A percentile compares a stretch with the other conserved stretches of the same genome.
phyloP scores from a whole-genome alignment of 2,797 vertebrate species.

The Pipistrellus pygmaeus region DNA sequence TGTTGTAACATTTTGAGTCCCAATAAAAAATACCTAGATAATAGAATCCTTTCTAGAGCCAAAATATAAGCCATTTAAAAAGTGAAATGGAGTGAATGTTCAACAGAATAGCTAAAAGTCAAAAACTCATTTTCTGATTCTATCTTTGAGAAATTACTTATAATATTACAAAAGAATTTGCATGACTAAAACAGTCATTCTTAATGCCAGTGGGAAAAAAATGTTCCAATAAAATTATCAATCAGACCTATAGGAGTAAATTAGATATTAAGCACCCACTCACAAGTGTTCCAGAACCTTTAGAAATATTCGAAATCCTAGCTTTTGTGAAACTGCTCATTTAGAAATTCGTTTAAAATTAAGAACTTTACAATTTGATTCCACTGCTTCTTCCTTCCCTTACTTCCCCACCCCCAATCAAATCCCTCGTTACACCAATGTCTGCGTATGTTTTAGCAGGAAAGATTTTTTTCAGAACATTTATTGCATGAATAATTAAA shows the following conservation, averaged over 20 bases:
- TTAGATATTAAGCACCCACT: neutral
- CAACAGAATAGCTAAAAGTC: conserved; percentile 1
- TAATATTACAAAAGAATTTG: conserved; percentile 20
- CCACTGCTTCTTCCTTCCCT: neutral
- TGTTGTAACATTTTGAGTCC: neutral
- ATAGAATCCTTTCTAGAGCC: neutral
- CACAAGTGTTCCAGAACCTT: neutral
- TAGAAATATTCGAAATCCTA: neutral
- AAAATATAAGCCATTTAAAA: neutral
- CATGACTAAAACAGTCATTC: neutral
- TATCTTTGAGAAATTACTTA: conserved; percentile 36
- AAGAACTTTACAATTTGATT: conserved; percentile 6
- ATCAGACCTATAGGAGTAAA: neutral
- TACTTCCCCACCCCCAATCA: neutral
- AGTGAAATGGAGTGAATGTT: neutral
- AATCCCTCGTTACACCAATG: neutral
- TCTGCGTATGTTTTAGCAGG: neutral
- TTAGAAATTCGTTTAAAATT: neutral
- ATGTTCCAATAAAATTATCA: neutral
- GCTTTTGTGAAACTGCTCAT: neutral
- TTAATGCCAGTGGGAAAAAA: neutral
- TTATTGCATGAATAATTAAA: conserved; percentile 8
- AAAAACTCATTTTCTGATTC: neutral
- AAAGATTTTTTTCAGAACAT: conserved; percentile 50
- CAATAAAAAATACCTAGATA: neutral